Evolutionary conservation across 1,140 invertebrate species (phyloP).

Genomic region (Ganaspis sp.): DNA sequence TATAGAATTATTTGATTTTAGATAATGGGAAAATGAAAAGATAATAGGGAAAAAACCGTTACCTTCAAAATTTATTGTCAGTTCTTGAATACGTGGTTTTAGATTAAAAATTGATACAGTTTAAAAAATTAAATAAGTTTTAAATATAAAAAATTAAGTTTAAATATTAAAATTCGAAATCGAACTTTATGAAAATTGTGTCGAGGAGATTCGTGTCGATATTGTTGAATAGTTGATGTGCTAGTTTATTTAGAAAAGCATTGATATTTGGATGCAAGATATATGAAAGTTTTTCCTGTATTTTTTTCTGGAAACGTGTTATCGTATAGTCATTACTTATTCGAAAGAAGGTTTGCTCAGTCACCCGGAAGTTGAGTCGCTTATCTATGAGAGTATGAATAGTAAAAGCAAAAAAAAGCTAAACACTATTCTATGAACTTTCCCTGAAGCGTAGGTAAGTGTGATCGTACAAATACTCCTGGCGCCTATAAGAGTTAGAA

Average conservation of each 20-base stretch:
- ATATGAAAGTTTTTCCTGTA: background rate
- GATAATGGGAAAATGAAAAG: too few relatives aligned
- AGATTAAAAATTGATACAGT: too few relatives aligned
- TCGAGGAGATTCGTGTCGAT: too few relatives aligned
- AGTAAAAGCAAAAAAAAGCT: background rate
- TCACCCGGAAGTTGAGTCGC: background rate
- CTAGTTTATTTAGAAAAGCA: background rate
- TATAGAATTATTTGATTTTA: too few relatives aligned
- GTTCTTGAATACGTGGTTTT: too few relatives aligned
- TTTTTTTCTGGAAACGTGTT: background rate
- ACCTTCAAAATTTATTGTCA: too few relatives aligned
- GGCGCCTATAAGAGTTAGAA: background rate
- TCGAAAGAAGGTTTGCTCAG: slow-evolving; percentile 15
- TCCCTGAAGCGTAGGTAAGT: background rate
- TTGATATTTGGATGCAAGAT: background rate
- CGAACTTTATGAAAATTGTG: too few relatives aligned
- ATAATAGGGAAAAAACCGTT: too few relatives aligned
- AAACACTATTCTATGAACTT: slow-evolving; percentile 11
- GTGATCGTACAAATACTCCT: slow-evolving; percentile 2
- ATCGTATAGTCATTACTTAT: slow-evolving; percentile 5
- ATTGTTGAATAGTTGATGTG: background rate
- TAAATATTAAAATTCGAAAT: too few relatives aligned
- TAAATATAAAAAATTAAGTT: too few relatives aligned
- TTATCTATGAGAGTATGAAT: slow-evolving; percentile 18
- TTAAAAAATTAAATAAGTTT: too few relatives aligned